Conservation (phyloP, 2,888 invertebrate genomes). For the Clunio marinus region DNA sequence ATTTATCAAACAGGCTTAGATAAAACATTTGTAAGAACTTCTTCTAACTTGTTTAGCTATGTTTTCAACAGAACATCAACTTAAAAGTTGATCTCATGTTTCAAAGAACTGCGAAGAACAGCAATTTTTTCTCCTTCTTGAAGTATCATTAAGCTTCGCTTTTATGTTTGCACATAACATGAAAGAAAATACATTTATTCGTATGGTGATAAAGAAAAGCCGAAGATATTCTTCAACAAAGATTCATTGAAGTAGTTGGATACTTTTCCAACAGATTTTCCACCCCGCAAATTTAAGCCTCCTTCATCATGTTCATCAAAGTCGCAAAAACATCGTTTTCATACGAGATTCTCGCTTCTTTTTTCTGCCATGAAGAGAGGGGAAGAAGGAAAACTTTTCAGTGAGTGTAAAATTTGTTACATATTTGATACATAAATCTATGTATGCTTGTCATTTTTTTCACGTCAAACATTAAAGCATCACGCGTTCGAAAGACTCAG, state of each 20-base stretch:
- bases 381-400: background rate
- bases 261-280: background rate
- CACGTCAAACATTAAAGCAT: background rate
- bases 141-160: background rate
- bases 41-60: too few species aligned
- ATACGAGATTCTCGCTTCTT: background rate
- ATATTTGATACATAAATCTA: background rate
- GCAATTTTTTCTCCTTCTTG: background rate
- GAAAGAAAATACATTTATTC: too few species aligned
- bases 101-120: too few species aligned
- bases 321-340: background rate
- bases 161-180: background rate
- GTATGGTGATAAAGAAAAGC: too few species aligned
- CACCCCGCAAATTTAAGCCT: background rate
- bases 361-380: too few species aligned
- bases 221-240: background rate
- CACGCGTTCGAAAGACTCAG: background rate
- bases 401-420: background rate
- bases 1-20: too few species aligned
- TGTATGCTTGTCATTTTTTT: background rate
- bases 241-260: background rate
- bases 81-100: too few species aligned
- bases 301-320: background rate
- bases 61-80: too few species aligned
- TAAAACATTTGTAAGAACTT: too few species aligned